These are phyloP conservation scores for Psococerastis gibbosa DNA, from an alignment of 2,888 invertebrate species.

Conservation along the genomic window DNA sequence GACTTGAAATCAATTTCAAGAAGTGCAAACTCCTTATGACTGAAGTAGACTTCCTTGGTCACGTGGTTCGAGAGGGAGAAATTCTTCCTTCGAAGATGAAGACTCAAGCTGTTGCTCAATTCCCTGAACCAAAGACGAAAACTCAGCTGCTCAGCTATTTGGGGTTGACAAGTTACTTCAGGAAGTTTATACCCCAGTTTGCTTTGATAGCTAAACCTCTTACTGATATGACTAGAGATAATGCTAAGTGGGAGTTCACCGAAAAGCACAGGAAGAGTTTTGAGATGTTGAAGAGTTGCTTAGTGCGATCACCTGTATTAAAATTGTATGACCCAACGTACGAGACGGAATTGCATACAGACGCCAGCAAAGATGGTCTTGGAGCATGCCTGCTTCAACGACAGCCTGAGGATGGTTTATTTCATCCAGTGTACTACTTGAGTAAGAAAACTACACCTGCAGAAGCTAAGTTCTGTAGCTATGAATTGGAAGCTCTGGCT, in stretches of 20 bases:
- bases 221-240: slow-evolving; percentile 4
- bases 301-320: slow-evolving; percentile 18
- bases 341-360: slow-evolving; percentile 18
- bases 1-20: no score
- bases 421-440: slow-evolving; percentile 18
- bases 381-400: slow-evolving; percentile 21
- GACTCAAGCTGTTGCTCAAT: no score
- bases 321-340: slow-evolving; percentile 19
- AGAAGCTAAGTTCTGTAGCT: slow-evolving; percentile 18
- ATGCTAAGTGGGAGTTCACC: not conserved
- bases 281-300: slow-evolving; percentile 15
- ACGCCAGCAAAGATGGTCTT: slow-evolving; percentile 20
- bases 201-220: slow-evolving; percentile 6
- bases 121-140: no score
- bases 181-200: slow-evolving; percentile 9
- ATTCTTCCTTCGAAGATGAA: no score
- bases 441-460: slow-evolving; percentile 17
- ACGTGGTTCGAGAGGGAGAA: no score
- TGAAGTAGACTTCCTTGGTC: no score
- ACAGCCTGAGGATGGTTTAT: slow-evolving; percentile 14
- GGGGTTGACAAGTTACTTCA: no score
- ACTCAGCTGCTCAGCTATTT: no score
- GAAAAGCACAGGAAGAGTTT: slow-evolving; percentile 17
- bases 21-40: no score
- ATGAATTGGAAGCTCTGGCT: slow-evolving; percentile 22